These are phyloP conservation scores for Axinella damicornis DNA, from an alignment of 37 sponge, comb jelly and placozoan genomes.

Conservation along the genomic window DNA sequence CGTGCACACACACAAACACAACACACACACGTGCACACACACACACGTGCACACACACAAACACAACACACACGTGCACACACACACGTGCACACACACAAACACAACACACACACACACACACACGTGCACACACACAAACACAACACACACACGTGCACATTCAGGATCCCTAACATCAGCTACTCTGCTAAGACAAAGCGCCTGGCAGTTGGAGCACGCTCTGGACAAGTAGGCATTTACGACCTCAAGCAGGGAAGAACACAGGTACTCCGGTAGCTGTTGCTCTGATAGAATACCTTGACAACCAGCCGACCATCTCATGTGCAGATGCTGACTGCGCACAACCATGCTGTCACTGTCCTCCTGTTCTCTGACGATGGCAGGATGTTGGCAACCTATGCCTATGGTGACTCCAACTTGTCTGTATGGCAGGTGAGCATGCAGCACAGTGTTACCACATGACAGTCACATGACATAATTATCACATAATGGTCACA, in stretches of 20 bases:
- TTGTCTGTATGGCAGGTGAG: constrained; percentile 90
- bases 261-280: constrained; percentile 46
- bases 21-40: neutral
- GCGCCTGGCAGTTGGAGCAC: constrained; percentile 84
- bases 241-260: constrained; percentile 83
- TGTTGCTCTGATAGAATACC: no score
- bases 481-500: no score
- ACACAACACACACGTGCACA: neutral
- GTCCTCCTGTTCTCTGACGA: constrained; percentile 87
- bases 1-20: constrained; percentile 5
- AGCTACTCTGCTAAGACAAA: constrained; percentile 74
- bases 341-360: constrained; percentile 86
- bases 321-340: constrained; percentile 37
- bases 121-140: neutral
- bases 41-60: constrained; percentile 19
- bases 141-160: neutral
- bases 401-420: constrained; percentile 81
- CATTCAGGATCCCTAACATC: constrained; percentile 67
- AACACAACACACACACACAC: neutral
- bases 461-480: no score
- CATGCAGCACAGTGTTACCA: no score
- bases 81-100: constrained; percentile 17
- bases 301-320: no score
- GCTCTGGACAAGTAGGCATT: constrained; percentile 68
- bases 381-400: constrained; percentile 84